Evolutionary conservation across 2,888 invertebrate species (phyloP).

Genomic region (Hermaeophaga mercurialis): DNA sequence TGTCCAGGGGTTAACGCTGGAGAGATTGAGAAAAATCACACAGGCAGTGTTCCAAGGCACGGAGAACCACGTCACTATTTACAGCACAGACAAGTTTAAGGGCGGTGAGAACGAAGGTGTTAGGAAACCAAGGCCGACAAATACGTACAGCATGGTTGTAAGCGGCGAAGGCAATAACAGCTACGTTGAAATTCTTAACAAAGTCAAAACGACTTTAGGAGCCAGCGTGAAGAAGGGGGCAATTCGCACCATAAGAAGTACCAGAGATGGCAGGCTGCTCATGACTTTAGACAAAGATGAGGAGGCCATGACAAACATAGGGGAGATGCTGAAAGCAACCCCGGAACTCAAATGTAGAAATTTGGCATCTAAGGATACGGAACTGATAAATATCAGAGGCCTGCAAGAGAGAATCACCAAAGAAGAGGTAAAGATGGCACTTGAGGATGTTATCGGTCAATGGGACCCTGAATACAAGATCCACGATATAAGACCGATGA

Average conservation of each 20-base stretch:
- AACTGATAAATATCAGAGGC: conserved; percentile 9
- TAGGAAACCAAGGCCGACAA: background rate
- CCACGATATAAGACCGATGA: background rate
- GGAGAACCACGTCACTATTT: background rate
- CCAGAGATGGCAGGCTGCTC: conserved; percentile 10
- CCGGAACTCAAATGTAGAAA: background rate
- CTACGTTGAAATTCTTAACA: background rate
- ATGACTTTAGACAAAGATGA: conserved; percentile 8
- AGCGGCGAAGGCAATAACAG: background rate
- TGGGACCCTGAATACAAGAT: background rate
- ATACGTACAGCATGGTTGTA: background rate
- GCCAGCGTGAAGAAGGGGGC: background rate
- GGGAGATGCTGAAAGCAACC: background rate
- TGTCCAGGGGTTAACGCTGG: background rate
- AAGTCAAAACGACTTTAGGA: background rate
- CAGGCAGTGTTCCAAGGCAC: background rate
- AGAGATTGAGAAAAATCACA: background rate
- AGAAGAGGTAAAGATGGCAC: background rate
- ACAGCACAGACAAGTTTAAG: background rate
- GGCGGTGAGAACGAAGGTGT: background rate
- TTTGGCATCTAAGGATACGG: background rate
- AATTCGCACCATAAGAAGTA: conserved; percentile 14
- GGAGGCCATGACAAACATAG: background rate
- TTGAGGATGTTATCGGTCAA: background rate
- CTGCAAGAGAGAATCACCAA: background rate